A percentile compares a stretch with the other conserved stretches of the same genome.
Conservation (phyloP, 2,888 invertebrate species). For the Drosophila rellima region DNA sequence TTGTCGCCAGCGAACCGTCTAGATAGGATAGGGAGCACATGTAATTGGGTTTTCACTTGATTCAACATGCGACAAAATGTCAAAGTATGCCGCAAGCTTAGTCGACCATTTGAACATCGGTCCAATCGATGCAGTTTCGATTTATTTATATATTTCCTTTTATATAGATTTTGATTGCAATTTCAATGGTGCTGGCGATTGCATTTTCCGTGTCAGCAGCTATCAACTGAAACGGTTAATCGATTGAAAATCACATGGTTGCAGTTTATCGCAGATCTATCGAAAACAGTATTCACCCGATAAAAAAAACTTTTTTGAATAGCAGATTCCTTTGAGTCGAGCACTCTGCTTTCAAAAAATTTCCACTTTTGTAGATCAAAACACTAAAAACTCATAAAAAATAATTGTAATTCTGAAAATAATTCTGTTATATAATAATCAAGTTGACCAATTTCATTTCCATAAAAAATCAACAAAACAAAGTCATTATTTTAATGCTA, state of each 20-base stretch:
- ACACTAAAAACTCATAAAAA: not conserved
- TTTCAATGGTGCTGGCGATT: constrained; percentile 10
- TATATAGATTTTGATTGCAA: constrained; percentile 9
- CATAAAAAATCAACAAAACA: not conserved
- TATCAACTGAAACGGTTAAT: not conserved
- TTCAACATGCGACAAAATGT: constrained; percentile 74
- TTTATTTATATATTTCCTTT: not conserved
- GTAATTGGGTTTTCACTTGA: constrained; percentile 78
- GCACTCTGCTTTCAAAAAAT: not conserved
- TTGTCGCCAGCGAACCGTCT: constrained; percentile 59
- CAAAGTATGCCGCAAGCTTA: constrained; percentile 65
- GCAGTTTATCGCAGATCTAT: not conserved
- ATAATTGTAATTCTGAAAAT: not conserved
- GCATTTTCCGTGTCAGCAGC: constrained; percentile 1
- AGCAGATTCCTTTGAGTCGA: not conserved
- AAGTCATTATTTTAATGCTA: not conserved
- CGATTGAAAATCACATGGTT: not conserved
- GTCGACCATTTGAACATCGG: constrained; percentile 27
- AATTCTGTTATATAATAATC: not conserved
- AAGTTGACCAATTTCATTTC: not conserved
- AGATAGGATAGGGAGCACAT: constrained; percentile 57
- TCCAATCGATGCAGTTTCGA: not conserved
- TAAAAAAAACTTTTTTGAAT: not conserved
- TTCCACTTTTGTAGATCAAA: not conserved
- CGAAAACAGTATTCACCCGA: not conserved